Evolutionary conservation across 1,140 invertebrate genomes (phyloP), one percentile per base, ranked within the genome.

Genomic region (Psix sp.): DNA sequence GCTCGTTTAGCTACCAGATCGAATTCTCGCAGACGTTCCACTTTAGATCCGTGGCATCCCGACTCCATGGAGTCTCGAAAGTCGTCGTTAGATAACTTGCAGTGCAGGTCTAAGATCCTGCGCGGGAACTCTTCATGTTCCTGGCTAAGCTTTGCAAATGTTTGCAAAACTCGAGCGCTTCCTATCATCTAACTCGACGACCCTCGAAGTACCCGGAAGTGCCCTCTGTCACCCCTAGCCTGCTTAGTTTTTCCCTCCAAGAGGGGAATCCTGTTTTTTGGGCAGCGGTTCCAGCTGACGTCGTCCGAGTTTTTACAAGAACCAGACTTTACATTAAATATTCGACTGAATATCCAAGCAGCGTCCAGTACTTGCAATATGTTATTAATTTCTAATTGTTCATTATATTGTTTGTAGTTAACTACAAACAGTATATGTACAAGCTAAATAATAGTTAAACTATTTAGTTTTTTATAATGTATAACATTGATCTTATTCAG

Each of bases 221-320:
- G 83, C 83, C 83, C 84, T 72, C 75, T 86, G 86, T 87, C 86
- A 87, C 86, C 86, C 86, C 86, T 85, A 87, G 56, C 86, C 85
- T 6, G 82, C 82, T 38, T 85, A 81, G 11, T 81, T 76, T 43
- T 85, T 85, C 1, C 80, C 80, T 29, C 81, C 83, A 0, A 78
- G 82, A 0, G 83, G 77, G 13, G 84, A 84, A 16, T 87, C 86
- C 15, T 88, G 86, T 46, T 88, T 86, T 17, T 88, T 86, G 0
- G 80, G 85, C 0, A 88, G 67, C 5, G 87, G 87, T 21, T 88
- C 87, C 16, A 88, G 66, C 13, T 85, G 59, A 3, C 82, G 63
- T 13, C 87, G 76, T 0, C 82, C 80, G 1, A 87, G 57, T n/a
- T n/a, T n/a, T n/a, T n/a, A n/a, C n/a, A n/a, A n/a, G n/a, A n/a